Percentiles rank a stretch among this genome's conserved stretches.
These are phyloP conservation scores for Condylura cristata DNA, from an alignment of 2,113 vertebrate species.

Conservation along the genomic window DNA sequence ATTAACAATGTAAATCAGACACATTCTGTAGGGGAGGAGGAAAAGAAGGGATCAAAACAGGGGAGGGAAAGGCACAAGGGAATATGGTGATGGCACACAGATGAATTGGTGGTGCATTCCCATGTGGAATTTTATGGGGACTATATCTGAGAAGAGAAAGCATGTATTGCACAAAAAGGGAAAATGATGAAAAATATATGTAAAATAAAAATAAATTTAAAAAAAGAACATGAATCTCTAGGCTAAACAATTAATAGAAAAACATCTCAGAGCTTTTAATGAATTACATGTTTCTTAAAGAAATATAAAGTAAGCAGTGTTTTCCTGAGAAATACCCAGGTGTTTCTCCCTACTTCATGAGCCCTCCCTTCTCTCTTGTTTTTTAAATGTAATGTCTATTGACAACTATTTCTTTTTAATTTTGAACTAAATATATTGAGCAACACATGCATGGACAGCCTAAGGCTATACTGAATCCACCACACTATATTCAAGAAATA, in stretches of 20 bases:
- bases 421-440: constrained; percentile 24
- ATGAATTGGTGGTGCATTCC: too few relatives aligned
- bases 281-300: not conserved
- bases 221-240: not conserved
- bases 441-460: not conserved
- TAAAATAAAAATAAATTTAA: not conserved
- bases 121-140: too few relatives aligned
- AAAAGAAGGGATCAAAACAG: too few relatives aligned
- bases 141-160: too few relatives aligned
- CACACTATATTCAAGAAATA: not conserved
- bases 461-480: not conserved
- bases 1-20: too few relatives aligned
- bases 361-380: not conserved
- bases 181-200: not conserved
- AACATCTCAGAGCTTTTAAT: not conserved
- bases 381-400: not conserved
- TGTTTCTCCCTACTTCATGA: not conserved
- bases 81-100: too few relatives aligned
- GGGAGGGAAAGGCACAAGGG: too few relatives aligned
- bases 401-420: constrained; percentile 17
- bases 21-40: too few relatives aligned
- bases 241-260: not conserved
- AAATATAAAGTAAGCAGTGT: not conserved
- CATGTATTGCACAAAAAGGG: too few relatives aligned
- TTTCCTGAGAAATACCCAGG: not conserved